A percentile compares a stretch with the other conserved stretches of the same genome.
Evolutionary conservation across 2,113 vertebrate genomes (phyloP).

Genomic region (Oreochromis spilurus): DNA sequence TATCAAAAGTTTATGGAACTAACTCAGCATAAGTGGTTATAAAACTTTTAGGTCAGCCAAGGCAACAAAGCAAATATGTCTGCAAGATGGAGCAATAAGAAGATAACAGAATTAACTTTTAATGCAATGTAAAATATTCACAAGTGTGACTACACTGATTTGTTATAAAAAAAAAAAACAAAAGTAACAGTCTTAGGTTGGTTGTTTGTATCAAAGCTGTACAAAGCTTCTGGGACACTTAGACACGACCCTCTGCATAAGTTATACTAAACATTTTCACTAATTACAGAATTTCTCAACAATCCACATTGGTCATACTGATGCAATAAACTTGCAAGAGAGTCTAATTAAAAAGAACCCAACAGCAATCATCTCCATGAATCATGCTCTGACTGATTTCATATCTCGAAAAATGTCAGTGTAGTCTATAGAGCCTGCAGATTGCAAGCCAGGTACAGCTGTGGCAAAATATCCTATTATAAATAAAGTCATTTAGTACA

Average conservation of each 20-base stretch:
- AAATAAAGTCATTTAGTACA: constrained; percentile 35
- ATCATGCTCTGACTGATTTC: constrained; percentile 39
- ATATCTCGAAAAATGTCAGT: constrained; percentile 36
- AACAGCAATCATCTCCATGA: constrained; percentile 30
- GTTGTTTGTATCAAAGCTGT: constrained; percentile 47
- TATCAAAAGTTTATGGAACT: constrained; percentile 7
- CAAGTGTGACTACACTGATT: constrained; percentile 32
- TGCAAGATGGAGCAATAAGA: constrained; percentile 26
- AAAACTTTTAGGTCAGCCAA: background rate
- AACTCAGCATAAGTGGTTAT: background rate
- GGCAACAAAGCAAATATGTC: background rate
- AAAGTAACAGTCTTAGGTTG: constrained; percentile 32
- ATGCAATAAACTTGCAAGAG: constrained; percentile 61
- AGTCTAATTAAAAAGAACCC: constrained; percentile 53
- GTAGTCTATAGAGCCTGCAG: background rate
- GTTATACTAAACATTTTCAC: constrained; percentile 38
- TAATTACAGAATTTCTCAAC: constrained; percentile 62
- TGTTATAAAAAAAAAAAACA: constrained; percentile 9
- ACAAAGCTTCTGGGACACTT: constrained; percentile 39
- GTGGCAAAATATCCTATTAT: constrained; percentile 1
- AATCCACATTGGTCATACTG: constrained; percentile 52
- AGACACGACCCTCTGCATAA: constrained; percentile 26
- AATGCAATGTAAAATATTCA: constrained; percentile 48
- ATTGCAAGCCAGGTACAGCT: background rate
- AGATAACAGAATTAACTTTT: constrained; percentile 3